Conservation (phyloP, 1,140 invertebrate genomes). For the Drosophila pachea region DNA sequence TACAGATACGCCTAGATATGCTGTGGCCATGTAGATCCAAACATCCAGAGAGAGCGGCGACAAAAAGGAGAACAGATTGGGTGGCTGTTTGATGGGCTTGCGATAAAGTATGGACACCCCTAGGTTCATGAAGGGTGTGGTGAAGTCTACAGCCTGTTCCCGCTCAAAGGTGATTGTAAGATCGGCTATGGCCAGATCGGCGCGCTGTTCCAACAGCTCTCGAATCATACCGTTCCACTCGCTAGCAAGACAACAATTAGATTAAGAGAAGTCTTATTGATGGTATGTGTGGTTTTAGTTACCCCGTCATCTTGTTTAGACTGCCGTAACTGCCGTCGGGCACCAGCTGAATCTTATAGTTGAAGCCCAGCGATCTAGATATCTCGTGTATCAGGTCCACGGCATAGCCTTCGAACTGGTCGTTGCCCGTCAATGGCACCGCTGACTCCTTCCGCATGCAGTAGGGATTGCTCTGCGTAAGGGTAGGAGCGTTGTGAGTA, state of each 20-base stretch:
- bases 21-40: conserved; percentile 97
- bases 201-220: conserved; percentile 92
- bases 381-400: conserved; percentile 93
- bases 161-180: conserved; percentile 95
- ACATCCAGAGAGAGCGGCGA: conserved; percentile 96
- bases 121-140: conserved; percentile 97
- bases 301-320: conserved; percentile 84
- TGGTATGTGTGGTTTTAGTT: neutral
- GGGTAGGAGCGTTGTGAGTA: neutral
- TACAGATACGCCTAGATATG: conserved; percentile 94
- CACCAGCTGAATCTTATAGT: conserved; percentile 91
- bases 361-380: conserved; percentile 92
- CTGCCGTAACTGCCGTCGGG: conserved; percentile 91
- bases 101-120: conserved; percentile 96
- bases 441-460: conserved; percentile 93
- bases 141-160: conserved; percentile 93
- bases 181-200: conserved; percentile 95
- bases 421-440: conserved; percentile 88
- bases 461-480: conserved; percentile 91
- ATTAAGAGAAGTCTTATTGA: neutral
- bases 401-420: conserved; percentile 93
- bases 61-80: conserved; percentile 95
- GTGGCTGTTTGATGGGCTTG: conserved; percentile 93
- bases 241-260: conserved; percentile 72
- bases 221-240: conserved; percentile 98